A percentile compares a stretch with the other conserved stretches of the same genome.
Evolutionary conservation across 2,888 invertebrate species (phyloP).

Genomic region (Meliscaeva auricollis): DNA sequence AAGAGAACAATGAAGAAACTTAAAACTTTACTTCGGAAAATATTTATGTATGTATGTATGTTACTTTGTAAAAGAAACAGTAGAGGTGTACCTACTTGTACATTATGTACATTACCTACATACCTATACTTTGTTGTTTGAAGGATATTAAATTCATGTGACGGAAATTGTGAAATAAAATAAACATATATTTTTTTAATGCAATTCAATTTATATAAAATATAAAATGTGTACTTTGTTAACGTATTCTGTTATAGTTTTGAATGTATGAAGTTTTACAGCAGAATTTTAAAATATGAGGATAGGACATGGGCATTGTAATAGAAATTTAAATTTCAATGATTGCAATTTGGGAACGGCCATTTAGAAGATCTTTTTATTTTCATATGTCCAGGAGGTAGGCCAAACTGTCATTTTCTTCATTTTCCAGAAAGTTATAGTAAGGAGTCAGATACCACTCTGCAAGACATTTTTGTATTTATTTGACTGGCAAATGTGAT

Average conservation of each 20-base stretch:
- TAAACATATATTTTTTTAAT: background rate
- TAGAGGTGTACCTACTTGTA: too few relatives aligned
- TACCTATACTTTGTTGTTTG: constrained; percentile 4
- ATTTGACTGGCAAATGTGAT: too few relatives aligned
- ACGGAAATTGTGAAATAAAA: constrained; percentile 35
- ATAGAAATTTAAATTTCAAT: constrained; percentile 1
- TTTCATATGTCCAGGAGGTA: too few relatives aligned
- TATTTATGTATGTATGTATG: background rate
- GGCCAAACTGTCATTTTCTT: too few relatives aligned
- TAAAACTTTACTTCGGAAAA: constrained; percentile 50
- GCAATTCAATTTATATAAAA: background rate
- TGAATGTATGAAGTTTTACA: background rate
- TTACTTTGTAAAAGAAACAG: too few relatives aligned
- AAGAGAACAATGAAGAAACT: constrained; percentile 23
- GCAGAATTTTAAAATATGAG: background rate
- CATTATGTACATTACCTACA: too few relatives aligned
- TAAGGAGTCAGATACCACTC: too few relatives aligned
- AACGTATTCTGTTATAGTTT: background rate
- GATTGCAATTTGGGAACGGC: too few relatives aligned
- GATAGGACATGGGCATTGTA: background rate
- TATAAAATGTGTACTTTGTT: background rate
- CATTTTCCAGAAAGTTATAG: too few relatives aligned
- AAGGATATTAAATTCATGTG: constrained; percentile 46
- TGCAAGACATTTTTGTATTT: too few relatives aligned
- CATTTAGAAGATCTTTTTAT: too few relatives aligned